Conservation (phyloP, 2,797 vertebrate species). For the Onychomys torridus region DNA sequence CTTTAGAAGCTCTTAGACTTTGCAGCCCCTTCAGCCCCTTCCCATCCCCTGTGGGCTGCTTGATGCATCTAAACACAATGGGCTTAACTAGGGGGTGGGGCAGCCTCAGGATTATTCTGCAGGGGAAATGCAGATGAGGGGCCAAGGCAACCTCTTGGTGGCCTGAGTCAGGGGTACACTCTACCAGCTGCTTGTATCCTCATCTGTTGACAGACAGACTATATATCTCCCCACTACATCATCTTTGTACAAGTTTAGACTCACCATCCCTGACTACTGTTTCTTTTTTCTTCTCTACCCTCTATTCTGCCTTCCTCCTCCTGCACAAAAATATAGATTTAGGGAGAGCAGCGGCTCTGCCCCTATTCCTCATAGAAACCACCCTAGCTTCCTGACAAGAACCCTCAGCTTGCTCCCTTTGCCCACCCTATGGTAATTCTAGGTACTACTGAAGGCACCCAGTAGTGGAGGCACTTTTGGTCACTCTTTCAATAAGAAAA, state of each 20-base stretch:
- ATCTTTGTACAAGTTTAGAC: not conserved
- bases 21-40: not conserved
- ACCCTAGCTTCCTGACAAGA: not conserved
- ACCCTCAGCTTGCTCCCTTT: not conserved
- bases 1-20: not conserved
- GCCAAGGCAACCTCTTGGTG: no score
- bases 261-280: not conserved
- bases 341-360: not conserved
- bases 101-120: fast-evolving
- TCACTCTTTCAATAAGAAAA: not conserved
- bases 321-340: no score
- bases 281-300: not conserved
- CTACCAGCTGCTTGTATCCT: fast-evolving
- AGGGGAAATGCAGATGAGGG: not conserved
- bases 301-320: not conserved
- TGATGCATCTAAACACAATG: not conserved
- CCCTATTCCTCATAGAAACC: not conserved
- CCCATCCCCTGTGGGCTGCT: fast-evolving
- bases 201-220: not conserved
- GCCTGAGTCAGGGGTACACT: no score
- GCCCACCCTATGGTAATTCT: no score
- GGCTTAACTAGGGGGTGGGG: not conserved
- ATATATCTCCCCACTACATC: fast-evolving
- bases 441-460: not conserved
- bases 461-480: fast-evolving